phyloP scores from a whole-genome alignment of 2,888 invertebrate species.

The Acanthosepion lycidas region DNA sequence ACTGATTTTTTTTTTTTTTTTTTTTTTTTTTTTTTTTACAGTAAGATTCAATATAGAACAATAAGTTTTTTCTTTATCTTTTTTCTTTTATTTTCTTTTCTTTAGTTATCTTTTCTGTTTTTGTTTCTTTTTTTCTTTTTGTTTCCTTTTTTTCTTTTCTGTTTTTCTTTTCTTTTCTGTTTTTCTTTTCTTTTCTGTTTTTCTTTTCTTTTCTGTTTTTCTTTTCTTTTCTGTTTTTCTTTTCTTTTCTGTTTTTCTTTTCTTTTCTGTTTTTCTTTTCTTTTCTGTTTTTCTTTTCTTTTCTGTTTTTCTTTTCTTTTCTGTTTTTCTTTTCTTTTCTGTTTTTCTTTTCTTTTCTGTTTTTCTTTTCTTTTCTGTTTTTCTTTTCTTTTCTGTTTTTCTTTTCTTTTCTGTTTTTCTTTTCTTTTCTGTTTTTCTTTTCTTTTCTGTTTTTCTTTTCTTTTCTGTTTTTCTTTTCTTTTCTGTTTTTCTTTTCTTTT shows the following conservation, averaged over 20 bases:
- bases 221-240: neutral
- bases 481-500: neutral
- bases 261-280: neutral
- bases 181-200: too few relatives aligned
- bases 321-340: neutral
- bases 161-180: too few relatives aligned
- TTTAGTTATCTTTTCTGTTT: too few relatives aligned
- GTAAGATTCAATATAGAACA: neutral
- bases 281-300: too few relatives aligned
- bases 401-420: too few relatives aligned
- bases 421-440: neutral
- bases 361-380: neutral
- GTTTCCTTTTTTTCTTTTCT: too few relatives aligned
- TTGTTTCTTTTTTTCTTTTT: too few relatives aligned
- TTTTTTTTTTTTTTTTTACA: too few relatives aligned
- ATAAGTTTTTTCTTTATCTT: neutral
- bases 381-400: neutral
- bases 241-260: too few relatives aligned
- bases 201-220: neutral
- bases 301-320: neutral
- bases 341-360: too few relatives aligned
- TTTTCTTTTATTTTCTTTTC: neutral
- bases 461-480: too few relatives aligned
- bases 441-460: too few relatives aligned
- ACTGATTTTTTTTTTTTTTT: neutral